Evolutionary conservation across 2,888 invertebrate species (phyloP).

Genomic region (Malachius bipustulatus): DNA sequence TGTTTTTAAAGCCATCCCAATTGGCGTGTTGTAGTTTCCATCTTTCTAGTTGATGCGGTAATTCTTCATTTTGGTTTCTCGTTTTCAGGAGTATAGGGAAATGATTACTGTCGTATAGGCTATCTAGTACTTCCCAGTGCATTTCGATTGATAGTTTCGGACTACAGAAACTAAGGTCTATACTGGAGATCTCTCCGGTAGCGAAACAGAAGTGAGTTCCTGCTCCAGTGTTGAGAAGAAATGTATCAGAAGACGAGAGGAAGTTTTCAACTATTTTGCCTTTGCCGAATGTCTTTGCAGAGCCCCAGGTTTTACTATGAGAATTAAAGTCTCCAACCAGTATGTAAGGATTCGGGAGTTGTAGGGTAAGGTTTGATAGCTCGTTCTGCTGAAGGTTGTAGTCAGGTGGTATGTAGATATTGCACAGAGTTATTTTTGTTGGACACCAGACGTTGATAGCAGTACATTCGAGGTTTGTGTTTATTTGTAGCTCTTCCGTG

Average conservation of each 20-base stretch:
- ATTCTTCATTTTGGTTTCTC: conserved; percentile 2
- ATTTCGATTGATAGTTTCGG: conserved; percentile 3
- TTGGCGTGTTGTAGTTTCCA: conserved; percentile 11
- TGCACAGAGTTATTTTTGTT: conserved; percentile 12
- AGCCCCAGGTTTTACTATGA: conserved; percentile 9
- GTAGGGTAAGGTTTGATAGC: too few relatives aligned
- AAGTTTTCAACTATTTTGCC: conserved; percentile 8
- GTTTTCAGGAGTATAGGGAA: conserved; percentile 13
- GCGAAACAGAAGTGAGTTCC: conserved; percentile 11
- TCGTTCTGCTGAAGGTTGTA: too few relatives aligned
- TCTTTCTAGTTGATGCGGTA: neutral
- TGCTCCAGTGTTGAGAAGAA: conserved; percentile 9
- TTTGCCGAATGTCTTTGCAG: conserved; percentile 8
- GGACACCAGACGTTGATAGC: conserved; percentile 12
- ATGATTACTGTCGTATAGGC: conserved; percentile 12
- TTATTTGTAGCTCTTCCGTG: too few relatives aligned
- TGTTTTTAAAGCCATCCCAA: conserved; percentile 9
- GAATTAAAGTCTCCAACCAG: conserved; percentile 11
- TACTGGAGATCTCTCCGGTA: conserved; percentile 10
- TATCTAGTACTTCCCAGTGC: conserved; percentile 8
- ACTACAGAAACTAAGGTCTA: conserved; percentile 10
- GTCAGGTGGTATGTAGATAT: conserved; percentile 11
- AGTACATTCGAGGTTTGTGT: conserved; percentile 12
- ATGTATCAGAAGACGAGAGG: neutral
- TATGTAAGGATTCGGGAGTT: conserved; percentile 12